phyloP scores from a whole-genome alignment of 2,888 invertebrate species.

The Netelia melanura region DNA sequence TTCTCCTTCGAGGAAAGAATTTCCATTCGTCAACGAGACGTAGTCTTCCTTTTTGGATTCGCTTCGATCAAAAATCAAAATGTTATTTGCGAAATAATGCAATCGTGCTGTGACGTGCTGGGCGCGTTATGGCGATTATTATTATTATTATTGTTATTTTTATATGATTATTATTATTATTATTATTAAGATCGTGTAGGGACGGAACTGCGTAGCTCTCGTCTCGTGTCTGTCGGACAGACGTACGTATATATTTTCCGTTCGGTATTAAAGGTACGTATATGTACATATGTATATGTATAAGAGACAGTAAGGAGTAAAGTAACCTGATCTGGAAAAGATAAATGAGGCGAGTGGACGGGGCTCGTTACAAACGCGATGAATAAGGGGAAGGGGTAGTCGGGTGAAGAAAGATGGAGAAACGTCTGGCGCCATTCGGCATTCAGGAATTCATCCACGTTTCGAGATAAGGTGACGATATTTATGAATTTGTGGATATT shows the following conservation, averaged over 20 bases:
- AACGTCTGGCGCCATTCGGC: slow-evolving; percentile 62
- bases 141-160: slow-evolving; percentile 56
- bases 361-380: slow-evolving; percentile 48
- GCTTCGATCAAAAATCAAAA: slow-evolving; percentile 13
- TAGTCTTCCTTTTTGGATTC: neutral
- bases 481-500: too few species aligned
- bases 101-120: neutral
- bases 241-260: slow-evolving; percentile 34
- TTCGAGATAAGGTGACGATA: too few species aligned
- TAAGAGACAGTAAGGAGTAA: slow-evolving; percentile 42
- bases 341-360: slow-evolving; percentile 66
- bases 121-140: slow-evolving; percentile 8
- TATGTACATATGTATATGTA: slow-evolving; percentile 6
- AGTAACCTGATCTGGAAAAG: slow-evolving; percentile 67
- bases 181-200: slow-evolving; percentile 59
- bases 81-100: neutral
- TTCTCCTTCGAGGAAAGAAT: slow-evolving; percentile 8
- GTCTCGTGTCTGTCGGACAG: slow-evolving; percentile 53
- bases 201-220: slow-evolving; percentile 50
- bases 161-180: slow-evolving; percentile 52
- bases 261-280: neutral
- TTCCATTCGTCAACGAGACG: slow-evolving; percentile 39
- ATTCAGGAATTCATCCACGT: slow-evolving; percentile 13
- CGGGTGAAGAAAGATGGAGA: slow-evolving; percentile 53
- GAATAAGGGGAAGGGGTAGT: slow-evolving; percentile 18